Evolutionary conservation across 2,888 invertebrate genomes (phyloP), one percentile per base, ranked within the genome.

Genomic region (Graphium colonna): DNA sequence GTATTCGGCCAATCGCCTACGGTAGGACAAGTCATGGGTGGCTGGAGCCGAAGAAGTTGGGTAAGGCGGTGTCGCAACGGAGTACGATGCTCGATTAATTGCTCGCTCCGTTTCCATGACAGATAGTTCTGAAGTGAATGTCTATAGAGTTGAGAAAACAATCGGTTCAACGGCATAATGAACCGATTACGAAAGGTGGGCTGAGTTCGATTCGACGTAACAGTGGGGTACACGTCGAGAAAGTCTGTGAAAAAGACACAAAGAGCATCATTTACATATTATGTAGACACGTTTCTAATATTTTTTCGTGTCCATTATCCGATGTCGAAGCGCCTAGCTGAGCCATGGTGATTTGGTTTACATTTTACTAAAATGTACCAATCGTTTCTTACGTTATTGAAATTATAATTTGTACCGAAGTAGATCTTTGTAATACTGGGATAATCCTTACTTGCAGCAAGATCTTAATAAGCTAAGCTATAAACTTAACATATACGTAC

Each of bases 51-150:
- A n/a, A 58, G 60, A 61, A 65, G 68, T 73, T 68, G 65, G 65
- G 64, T 64, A 69, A 67, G 68, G 70, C 69, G 62, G 68, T 80
- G 73, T 67, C 70, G 77, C 71, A 80, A 82, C 65, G n/a, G n/a
- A 68, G 68, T 58, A 67, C 69, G 74, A 78, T 77, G 73, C 71
- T 75, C 71, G 73, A 79, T 82, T 79, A 79, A 80, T 78, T 78
- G 74, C 73, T 66, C 69, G 73, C 69, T 76, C 73, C 66, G 74
- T 74, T 81, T 78, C 73, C 67, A 68, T 68, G 64, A 71, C 65
- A 69, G 67, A 74, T 73, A 69, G 64, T 57, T 66, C 58, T 43
- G n/a, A 48, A 48, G 44, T 60, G 56, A 64, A 63, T 56, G 56
- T 55, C 54, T 55, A 52, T 46, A 55, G 52, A 55, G 42, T 55